Conservation (phyloP, 2,797 vertebrate genomes). For the Pseudotriccus pelzelni region DNA sequence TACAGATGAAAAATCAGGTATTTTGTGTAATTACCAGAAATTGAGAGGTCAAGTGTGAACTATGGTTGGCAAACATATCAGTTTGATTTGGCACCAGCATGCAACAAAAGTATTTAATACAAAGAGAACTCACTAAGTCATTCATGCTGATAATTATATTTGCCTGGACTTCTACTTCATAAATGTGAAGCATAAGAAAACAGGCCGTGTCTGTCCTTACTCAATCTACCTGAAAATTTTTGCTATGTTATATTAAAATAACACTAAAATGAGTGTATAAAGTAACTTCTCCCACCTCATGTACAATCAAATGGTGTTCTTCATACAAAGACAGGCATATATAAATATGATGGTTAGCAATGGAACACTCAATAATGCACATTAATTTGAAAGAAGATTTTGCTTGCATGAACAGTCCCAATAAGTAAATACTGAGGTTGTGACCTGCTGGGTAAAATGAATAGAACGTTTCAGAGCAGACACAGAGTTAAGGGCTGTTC, state of each 20-base stretch:
- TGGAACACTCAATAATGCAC: neutral
- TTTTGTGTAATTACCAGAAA: neutral
- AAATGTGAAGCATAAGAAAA: neutral
- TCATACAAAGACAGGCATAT: neutral
- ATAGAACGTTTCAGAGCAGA: neutral
- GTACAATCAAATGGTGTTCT: neutral
- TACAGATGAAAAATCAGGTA: neutral
- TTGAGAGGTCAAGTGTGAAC: neutral
- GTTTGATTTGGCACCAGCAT: neutral
- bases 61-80: neutral
- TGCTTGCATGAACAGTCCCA: neutral
- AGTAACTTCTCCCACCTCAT: neutral
- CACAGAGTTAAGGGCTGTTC: neutral
- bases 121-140: neutral
- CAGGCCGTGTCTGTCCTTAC: neutral
- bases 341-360: neutral
- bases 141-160: neutral
- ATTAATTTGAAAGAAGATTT: neutral
- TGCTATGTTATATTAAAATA: neutral
- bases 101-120: neutral
- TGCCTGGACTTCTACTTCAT: neutral
- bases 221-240: neutral
- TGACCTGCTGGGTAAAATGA: neutral
- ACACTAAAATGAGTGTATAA: neutral
- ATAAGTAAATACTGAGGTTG: neutral